Conservation (phyloP, 2,888 invertebrate species). For the Schizotus pectinicornis region DNA sequence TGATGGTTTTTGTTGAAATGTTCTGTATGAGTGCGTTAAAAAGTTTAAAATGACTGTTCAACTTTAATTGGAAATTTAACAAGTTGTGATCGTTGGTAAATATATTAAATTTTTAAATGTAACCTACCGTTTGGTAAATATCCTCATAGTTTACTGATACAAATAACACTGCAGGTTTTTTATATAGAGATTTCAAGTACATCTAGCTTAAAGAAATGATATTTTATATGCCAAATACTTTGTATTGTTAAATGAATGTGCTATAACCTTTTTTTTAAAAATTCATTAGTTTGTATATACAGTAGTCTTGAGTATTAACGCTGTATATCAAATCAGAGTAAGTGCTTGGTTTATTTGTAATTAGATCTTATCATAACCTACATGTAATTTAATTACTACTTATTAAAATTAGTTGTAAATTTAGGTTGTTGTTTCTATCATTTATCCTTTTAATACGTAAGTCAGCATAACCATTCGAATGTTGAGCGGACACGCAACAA, state of each 20-base stretch:
- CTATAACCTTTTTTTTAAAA: constrained; percentile 47
- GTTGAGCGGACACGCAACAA: too few relatives aligned
- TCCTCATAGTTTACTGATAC: constrained; percentile 3
- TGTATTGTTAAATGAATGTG: constrained; percentile 45
- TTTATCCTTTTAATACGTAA: too few relatives aligned
- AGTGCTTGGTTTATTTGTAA: constrained; percentile 13
- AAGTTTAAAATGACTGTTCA: too few relatives aligned
- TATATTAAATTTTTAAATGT: not conserved
- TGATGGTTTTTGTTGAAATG: constrained; percentile 13
- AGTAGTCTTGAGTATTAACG: constrained; percentile 17
- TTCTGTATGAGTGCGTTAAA: constrained; percentile 6
- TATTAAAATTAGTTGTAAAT: constrained; percentile 4
- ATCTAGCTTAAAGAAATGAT: constrained; percentile 46
- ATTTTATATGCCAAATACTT: constrained; percentile 56
- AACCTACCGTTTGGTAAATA: not conserved
- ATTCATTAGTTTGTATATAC: constrained; percentile 26
- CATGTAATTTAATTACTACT: constrained; percentile 9
- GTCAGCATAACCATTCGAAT: too few relatives aligned
- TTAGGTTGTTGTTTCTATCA: too few relatives aligned
- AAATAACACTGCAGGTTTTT: constrained; percentile 16
- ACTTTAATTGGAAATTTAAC: too few relatives aligned
- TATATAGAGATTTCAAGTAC: constrained; percentile 19
- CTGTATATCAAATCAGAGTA: constrained; percentile 21
- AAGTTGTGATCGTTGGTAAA: too few relatives aligned
- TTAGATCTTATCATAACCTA: constrained; percentile 12